Evolutionary conservation across 2,797 vertebrate genomes (phyloP).

Genomic region (Chromis chromis): DNA sequence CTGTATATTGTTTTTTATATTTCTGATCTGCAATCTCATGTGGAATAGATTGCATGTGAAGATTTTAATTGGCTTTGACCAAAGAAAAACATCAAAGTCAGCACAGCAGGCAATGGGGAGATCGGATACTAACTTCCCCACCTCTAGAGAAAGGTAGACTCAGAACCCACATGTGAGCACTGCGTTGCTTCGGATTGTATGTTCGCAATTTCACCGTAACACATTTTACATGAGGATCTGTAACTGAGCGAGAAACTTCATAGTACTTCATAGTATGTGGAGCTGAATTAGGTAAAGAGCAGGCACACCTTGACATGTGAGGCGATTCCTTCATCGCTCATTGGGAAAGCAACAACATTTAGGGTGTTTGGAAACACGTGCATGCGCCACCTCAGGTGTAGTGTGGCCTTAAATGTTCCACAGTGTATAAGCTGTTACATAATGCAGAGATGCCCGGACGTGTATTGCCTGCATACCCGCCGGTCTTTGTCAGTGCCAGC

Average conservation of each 20-base stretch:
- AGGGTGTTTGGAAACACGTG: conserved; percentile 26
- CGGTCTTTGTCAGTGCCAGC: conserved; percentile 37
- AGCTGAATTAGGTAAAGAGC: neutral
- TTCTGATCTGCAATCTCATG: neutral
- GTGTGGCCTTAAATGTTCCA: conserved; percentile 42
- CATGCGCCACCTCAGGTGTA: conserved; percentile 42
- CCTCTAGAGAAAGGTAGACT: no score
- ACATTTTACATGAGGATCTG: no score
- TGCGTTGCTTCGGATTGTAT: neutral
- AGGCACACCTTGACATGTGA: neutral
- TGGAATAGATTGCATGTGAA: neutral
- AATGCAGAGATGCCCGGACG: conserved; percentile 41
- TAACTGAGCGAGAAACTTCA: no score
- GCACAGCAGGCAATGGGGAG: neutral
- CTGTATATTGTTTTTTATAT: neutral
- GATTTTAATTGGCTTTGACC: conserved; percentile 1
- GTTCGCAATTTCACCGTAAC: neutral
- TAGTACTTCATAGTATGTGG: no score
- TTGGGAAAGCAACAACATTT: conserved; percentile 15
- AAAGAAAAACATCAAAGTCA: neutral
- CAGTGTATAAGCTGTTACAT: conserved; percentile 44
- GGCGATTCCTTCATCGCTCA: conserved; percentile 11
- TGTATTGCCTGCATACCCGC: conserved; percentile 11
- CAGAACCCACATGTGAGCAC: no score
- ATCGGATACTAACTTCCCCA: neutral